These are phyloP conservation scores for Caenorhabditis sulstoni DNA, from an alignment of 2,888 invertebrate genomes.

Conservation along the genomic window DNA sequence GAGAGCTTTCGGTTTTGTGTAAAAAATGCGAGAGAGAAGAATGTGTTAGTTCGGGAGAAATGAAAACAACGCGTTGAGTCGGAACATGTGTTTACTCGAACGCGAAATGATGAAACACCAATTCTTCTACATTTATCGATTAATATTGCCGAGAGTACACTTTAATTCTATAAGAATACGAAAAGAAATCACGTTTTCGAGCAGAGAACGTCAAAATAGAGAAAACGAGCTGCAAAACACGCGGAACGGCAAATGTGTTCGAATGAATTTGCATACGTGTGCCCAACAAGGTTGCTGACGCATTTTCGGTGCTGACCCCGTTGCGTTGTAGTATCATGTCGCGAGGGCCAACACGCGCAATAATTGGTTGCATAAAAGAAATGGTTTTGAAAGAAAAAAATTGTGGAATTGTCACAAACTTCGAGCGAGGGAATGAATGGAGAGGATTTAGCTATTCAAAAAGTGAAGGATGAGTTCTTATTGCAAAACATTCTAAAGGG, in stretches of 20 bases:
- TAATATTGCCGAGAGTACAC: neutral
- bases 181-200: neutral
- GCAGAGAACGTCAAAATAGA: neutral
- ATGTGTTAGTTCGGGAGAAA: conserved; percentile 37
- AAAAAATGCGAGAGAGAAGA: conserved; percentile 30
- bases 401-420: too few relatives aligned
- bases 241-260: conserved; percentile 5
- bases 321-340: neutral
- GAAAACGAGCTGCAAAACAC: conserved; percentile 10
- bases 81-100: conserved; percentile 39
- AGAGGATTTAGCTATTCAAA: too few relatives aligned
- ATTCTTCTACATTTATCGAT: too few relatives aligned
- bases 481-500: too few relatives aligned
- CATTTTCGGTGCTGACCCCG: conserved; percentile 5
- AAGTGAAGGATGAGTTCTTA: too few relatives aligned
- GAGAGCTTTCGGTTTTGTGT: conserved; percentile 32
- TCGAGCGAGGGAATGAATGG: too few relatives aligned
- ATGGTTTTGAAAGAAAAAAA: too few relatives aligned
- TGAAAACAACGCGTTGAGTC: conserved; percentile 37
- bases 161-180: neutral
- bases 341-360: neutral
- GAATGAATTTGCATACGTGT: conserved; percentile 7
- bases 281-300: conserved; percentile 7
- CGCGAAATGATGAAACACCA: neutral
- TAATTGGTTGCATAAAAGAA: neutral